phyloP scores from a whole-genome alignment of 1,140 invertebrate genomes.

The Ostrea edulis region DNA sequence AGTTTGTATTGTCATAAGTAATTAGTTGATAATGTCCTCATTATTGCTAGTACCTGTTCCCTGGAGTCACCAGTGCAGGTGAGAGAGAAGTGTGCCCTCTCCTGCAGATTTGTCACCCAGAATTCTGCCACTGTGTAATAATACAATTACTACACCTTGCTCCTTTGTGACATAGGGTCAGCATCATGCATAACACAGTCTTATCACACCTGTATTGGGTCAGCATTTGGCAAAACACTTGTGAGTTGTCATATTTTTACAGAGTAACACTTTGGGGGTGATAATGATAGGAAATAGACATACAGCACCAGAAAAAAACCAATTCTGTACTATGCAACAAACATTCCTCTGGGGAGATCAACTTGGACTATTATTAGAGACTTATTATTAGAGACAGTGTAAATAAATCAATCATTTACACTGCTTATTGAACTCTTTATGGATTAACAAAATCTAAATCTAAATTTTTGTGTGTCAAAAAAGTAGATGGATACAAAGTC shows the following conservation, averaged over 20 bases:
- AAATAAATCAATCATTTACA: too few relatives aligned
- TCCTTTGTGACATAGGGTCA: not conserved
- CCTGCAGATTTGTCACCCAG: conserved; percentile 19
- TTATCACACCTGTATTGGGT: conserved; percentile 7
- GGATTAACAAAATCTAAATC: too few relatives aligned
- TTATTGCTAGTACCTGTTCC: not conserved
- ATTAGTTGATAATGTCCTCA: not conserved
- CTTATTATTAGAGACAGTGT: too few relatives aligned
- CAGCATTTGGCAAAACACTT: not conserved
- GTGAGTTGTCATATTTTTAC: not conserved
- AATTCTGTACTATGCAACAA: not conserved
- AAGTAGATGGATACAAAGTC: too few relatives aligned
- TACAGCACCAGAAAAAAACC: not conserved
- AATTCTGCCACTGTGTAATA: not conserved
- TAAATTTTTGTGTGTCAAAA: too few relatives aligned
- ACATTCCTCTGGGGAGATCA: not conserved
- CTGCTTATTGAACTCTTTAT: too few relatives aligned
- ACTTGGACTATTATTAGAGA: too few relatives aligned
- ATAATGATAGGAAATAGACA: not conserved
- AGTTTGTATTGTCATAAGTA: conserved; percentile 16
- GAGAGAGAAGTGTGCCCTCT: conserved; percentile 27
- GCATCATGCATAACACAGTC: conserved; percentile 10
- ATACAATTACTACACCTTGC: not conserved
- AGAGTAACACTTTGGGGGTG: not conserved
- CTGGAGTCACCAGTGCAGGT: not conserved